These are phyloP conservation scores for Rhodinocichla rosea DNA, from an alignment of 2,113 vertebrate genomes.

Conservation along the genomic window DNA sequence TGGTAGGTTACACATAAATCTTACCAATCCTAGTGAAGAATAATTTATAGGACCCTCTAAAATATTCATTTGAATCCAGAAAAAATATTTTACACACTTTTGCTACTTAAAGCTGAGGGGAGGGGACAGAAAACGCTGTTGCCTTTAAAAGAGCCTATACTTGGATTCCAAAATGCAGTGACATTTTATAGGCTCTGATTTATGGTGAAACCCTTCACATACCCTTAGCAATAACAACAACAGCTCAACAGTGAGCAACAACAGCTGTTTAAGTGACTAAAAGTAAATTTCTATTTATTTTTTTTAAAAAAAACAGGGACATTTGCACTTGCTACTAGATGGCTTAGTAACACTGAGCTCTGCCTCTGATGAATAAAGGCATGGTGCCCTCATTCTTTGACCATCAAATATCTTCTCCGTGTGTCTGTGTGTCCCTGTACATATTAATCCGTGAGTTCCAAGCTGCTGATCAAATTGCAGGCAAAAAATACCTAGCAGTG, in stretches of 20 bases:
- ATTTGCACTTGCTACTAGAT: not conserved
- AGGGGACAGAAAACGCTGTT: not conserved
- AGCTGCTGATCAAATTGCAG: slow-evolving; percentile 38
- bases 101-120: not conserved
- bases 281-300: not conserved
- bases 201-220: not conserved
- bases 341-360: slow-evolving; percentile 1
- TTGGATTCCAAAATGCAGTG: not conserved
- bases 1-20: not conserved
- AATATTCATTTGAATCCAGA: not conserved
- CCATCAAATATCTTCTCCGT: slow-evolving; percentile 15
- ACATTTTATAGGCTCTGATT: not conserved
- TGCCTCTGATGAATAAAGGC: not conserved
- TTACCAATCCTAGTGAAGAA: not conserved
- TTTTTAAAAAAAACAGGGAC: not conserved
- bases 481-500: slow-evolving; percentile 1
- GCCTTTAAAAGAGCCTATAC: not conserved
- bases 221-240: not conserved
- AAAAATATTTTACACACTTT: not conserved
- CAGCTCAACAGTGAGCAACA: not conserved
- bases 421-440: slow-evolving; percentile 14
- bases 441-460: slow-evolving; percentile 39
- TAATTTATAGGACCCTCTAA: not conserved
- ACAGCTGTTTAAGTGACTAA: not conserved
- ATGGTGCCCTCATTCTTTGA: not conserved